Evolutionary conservation across 2,888 invertebrate species (phyloP), one percentile per base, ranked within the genome.

Genomic region (Maniola hyperantus): DNA sequence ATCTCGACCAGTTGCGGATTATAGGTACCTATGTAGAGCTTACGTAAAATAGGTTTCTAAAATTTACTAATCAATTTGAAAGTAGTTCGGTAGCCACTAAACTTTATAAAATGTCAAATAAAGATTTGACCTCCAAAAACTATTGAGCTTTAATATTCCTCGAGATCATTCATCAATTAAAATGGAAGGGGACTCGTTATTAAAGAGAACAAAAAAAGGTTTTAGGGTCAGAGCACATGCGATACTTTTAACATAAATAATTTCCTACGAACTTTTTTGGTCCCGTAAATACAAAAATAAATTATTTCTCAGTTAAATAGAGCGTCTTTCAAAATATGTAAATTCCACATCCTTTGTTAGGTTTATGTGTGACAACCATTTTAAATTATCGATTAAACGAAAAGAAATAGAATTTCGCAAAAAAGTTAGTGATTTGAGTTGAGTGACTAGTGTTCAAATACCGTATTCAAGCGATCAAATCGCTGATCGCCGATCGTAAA

Each of bases 141-240:
- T 79, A 79, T 83, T 83, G 79, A 79, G 81, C 74, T 81, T 83
- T 83, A 63, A 65, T 70, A 85, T 85, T 77, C 81, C 79, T 85
- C 84, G 87, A 84, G 87, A 87, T 85, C 89, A 87, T 89, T 89
- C 88, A 87, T 90, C 90, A 91, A 90, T 90, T 89, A 91, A 90
- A 88, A 83, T 84, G 81, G 82, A 81, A 83, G 82, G 84, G 83
- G 84, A 82, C 85, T 86, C 85, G 84, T 87, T 88, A 88, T 86
- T 87, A 87, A 87, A 84, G 81, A 76, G 81, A 83, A 88, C 87
- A 87, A 89, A 89, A 89, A 90, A 89, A 90, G 87, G 84, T 83
- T 88, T 88, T 18, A 48, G 48, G 48, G 48, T 15, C 48, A 8
- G 7, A 48, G 8, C 48, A 48, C 48, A 48, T 15, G n/a, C 6